These are phyloP conservation scores for Arctia plantaginis DNA, from an alignment of 2,888 invertebrate genomes.

Conservation along the genomic window DNA sequence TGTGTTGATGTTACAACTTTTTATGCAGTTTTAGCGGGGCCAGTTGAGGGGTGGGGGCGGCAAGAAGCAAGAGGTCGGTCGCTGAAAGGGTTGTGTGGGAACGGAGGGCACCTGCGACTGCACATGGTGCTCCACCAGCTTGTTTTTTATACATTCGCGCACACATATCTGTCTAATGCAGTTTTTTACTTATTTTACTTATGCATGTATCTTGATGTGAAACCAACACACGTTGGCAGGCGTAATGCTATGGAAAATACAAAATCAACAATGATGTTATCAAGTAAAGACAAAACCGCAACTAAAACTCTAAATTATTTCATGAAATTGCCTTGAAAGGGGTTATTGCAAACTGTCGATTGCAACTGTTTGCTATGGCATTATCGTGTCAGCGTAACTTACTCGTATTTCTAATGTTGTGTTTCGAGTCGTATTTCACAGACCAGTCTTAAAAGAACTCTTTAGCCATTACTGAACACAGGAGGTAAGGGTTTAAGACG, in stretches of 20 bases:
- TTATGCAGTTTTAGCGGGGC: conserved; percentile 68
- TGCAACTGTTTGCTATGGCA: conserved; percentile 79
- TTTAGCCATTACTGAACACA: conserved; percentile 21
- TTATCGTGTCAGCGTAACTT: conserved; percentile 80
- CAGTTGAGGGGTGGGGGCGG: conserved; percentile 65
- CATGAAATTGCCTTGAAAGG: conserved; percentile 61
- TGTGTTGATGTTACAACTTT: conserved; percentile 62
- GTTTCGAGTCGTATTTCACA: conserved; percentile 69
- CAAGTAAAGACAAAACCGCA: conserved; percentile 39
- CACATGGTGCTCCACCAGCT: conserved; percentile 82
- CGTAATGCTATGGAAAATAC: conserved; percentile 19
- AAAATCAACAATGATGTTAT: conserved; percentile 49
- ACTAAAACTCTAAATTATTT: conserved; percentile 59
- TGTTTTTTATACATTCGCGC: conserved; percentile 82
- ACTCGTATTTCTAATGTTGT: conserved; percentile 74
- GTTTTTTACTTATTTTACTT: conserved; percentile 75
- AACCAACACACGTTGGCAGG: conserved; percentile 26
- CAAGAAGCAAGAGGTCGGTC: conserved; percentile 64
- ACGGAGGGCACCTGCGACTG: conserved; percentile 86
- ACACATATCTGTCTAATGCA: conserved; percentile 82
- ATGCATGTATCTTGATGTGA: conserved; percentile 52
- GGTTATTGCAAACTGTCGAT: conserved; percentile 78
- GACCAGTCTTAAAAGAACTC: conserved; percentile 62
- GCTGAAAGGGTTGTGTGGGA: conserved; percentile 87
- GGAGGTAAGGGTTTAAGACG: conserved; percentile 46